Conservation (phyloP, 1,140 invertebrate genomes). For the Drosophila truncata region DNA sequence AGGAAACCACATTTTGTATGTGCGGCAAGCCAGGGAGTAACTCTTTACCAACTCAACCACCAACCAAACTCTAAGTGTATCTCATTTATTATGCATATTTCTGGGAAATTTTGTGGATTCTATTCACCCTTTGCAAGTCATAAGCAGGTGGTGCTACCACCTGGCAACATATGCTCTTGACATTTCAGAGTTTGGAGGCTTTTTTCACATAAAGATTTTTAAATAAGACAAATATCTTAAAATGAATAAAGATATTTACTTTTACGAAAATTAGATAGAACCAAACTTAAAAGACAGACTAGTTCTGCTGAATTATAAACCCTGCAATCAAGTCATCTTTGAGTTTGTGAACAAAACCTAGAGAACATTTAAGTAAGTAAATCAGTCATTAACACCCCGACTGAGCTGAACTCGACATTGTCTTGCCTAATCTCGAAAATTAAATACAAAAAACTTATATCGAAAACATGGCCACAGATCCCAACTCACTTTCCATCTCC, state of each 20-base stretch:
- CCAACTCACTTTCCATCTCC: too few species aligned
- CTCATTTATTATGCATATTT: constrained; percentile 44
- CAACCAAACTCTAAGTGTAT: neutral
- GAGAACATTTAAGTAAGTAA: neutral
- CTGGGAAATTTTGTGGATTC: neutral
- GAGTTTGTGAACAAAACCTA: neutral
- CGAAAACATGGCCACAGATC: neutral
- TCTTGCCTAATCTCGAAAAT: neutral
- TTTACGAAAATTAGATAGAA: neutral
- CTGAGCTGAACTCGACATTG: constrained; percentile 4
- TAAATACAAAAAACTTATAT: neutral
- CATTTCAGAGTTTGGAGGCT: neutral
- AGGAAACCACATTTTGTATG: constrained; percentile 3
- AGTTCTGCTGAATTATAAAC: neutral
- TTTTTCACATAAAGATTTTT: neutral
- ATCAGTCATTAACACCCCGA: neutral
- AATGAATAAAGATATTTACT: neutral
- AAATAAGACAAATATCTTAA: neutral
- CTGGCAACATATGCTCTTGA: constrained; percentile 51
- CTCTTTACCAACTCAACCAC: constrained; percentile 7
- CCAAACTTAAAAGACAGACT: neutral
- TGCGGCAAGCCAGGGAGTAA: constrained; percentile 14
- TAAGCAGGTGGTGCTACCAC: constrained; percentile 3
- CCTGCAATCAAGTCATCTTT: neutral
- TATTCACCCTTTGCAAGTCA: neutral